Conservation (phyloP, 2,888 invertebrate genomes). For the Augiades crinisus region DNA sequence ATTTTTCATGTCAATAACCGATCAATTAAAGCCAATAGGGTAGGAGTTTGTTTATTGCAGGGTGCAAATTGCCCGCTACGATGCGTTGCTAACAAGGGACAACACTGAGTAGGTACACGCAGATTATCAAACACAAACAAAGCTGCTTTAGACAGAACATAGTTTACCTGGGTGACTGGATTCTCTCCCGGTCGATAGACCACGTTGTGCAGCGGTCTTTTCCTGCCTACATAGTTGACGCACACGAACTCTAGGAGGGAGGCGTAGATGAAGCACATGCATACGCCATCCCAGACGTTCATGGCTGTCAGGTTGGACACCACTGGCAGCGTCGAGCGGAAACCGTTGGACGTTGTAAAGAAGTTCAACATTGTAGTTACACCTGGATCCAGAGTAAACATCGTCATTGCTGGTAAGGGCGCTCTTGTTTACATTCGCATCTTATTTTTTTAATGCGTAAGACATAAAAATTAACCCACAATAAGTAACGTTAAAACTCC, state of each 20-base stretch:
- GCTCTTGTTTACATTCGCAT: background rate
- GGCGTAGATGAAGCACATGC: conserved; percentile 98
- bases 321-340: conserved; percentile 95
- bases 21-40: conserved; percentile 20
- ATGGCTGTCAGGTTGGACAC: conserved; percentile 97
- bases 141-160: conserved; percentile 4
- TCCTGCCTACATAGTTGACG: conserved; percentile 96
- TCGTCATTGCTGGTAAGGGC: conserved; percentile 22
- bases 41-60: conserved; percentile 7
- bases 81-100: conserved; percentile 20
- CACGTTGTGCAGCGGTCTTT: conserved; percentile 93
- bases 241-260: conserved; percentile 96
- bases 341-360: conserved; percentile 97
- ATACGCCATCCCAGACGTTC: conserved; percentile 98
- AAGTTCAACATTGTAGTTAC: conserved; percentile 99
- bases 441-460: too few relatives aligned
- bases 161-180: conserved; percentile 92
- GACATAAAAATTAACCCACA: too few relatives aligned
- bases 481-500: too few relatives aligned
- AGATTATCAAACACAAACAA: conserved; percentile 27
- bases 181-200: conserved; percentile 95
- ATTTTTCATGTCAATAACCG: conserved; percentile 2
- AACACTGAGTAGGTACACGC: conserved; percentile 22
- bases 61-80: conserved; percentile 26
- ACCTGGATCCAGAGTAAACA: conserved; percentile 79